phyloP scores from a whole-genome alignment of 1,140 invertebrate species.

The Triops cancriformis region DNA sequence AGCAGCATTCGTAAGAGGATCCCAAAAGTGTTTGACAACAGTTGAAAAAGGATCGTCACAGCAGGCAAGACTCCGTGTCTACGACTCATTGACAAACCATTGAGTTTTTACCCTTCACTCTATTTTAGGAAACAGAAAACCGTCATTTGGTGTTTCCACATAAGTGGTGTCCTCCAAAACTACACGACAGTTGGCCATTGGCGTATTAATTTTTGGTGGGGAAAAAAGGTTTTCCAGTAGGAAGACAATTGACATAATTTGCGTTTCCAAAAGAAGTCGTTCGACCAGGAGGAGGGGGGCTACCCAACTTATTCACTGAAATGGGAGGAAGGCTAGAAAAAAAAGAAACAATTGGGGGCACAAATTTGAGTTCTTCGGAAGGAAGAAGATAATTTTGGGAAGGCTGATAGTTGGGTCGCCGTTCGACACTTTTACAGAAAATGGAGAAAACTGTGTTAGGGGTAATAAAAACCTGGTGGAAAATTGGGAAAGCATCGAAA shows the following conservation, averaged over 20 bases:
- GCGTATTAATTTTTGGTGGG: background rate
- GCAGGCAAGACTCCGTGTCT: background rate
- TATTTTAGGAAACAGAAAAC: too few relatives aligned
- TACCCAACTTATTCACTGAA: too few relatives aligned
- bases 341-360: too few relatives aligned
- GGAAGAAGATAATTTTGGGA: background rate
- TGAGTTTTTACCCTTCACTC: too few relatives aligned
- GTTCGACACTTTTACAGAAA: background rate
- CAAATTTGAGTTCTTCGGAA: background rate
- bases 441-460: too few relatives aligned
- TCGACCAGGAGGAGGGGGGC: background rate
- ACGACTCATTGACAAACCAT: background rate
- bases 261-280: background rate
- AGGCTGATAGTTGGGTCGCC: background rate
- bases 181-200: constrained; percentile 4
- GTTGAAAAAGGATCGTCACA: background rate
- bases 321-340: too few relatives aligned
- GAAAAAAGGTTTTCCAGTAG: background rate
- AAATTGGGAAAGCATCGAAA: too few relatives aligned
- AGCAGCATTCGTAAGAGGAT: too few relatives aligned
- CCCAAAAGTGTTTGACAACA: too few relatives aligned
- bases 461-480: too few relatives aligned
- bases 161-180: background rate
- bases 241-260: background rate
- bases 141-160: background rate